A percentile compares a stretch with the other conserved stretches of the same genome.
These are phyloP conservation scores for Caenorhabditis sp. DNA, from an alignment of 2,888 invertebrate species.

Conservation along the genomic window DNA sequence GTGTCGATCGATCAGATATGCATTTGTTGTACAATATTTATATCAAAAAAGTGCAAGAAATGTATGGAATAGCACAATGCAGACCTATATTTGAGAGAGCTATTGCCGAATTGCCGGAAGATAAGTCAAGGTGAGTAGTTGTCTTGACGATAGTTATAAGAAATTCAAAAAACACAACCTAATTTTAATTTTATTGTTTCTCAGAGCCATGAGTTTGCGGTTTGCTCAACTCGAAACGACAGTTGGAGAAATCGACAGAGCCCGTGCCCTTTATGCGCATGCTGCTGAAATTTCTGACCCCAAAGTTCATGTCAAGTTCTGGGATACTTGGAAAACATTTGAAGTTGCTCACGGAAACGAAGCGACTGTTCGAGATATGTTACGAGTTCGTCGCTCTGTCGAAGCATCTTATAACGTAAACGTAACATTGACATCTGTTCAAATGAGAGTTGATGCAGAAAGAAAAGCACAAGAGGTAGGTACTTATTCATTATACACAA, in stretches of 20 bases:
- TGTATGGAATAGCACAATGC: conserved; percentile 95
- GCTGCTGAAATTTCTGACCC: conserved; percentile 99
- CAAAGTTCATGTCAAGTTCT: conserved; percentile 88
- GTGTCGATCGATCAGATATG: conserved; percentile 90
- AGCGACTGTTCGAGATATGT: conserved; percentile 85
- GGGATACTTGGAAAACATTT: conserved; percentile 99
- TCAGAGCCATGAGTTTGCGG: conserved; percentile 88
- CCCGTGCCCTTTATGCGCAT: conserved; percentile 94
- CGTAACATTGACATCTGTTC: conserved; percentile 98
- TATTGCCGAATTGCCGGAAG: conserved; percentile 89
- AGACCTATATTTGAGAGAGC: conserved; percentile 97
- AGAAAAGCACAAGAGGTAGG: conserved; percentile 31
- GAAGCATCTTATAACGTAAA: conserved; percentile 88
- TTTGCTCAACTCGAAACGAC: conserved; percentile 98
- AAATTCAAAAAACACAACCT: too few relatives aligned
- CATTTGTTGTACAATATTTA: conserved; percentile 98
- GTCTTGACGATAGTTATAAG: too few relatives aligned
- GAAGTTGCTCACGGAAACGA: conserved; percentile 98
- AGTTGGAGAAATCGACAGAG: conserved; percentile 95
- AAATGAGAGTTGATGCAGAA: conserved; percentile 80
- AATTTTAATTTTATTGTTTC: too few relatives aligned
- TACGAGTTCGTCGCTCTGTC: conserved; percentile 85
- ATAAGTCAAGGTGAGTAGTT: conserved; percentile 79
- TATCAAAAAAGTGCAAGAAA: conserved; percentile 95
- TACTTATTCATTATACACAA: neutral